Evolutionary conservation across 35 echinoderm and acorn worm genomes (phyloP).

Genomic region (Ophioderma brevispina): DNA sequence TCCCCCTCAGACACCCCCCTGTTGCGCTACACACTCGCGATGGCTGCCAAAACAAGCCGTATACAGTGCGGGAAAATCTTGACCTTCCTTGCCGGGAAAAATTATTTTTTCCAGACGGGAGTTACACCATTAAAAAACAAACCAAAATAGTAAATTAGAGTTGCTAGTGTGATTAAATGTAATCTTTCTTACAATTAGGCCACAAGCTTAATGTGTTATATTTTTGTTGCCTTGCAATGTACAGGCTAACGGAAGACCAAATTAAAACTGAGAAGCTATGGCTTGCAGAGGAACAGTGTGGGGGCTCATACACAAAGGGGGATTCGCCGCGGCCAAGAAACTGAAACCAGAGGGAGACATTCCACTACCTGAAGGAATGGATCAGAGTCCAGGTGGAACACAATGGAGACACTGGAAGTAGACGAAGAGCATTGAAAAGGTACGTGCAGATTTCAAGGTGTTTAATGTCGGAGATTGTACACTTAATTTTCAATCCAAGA

Average conservation of each 20-base stretch:
- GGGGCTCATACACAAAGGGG: slow-evolving; percentile 84
- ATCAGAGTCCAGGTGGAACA: slow-evolving; percentile 88
- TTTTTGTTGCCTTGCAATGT: slow-evolving; percentile 10
- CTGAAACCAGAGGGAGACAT: slow-evolving; percentile 30
- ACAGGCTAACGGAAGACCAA: slow-evolving; percentile 94
- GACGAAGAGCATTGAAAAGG: slow-evolving; percentile 95
- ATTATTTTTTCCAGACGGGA: no score
- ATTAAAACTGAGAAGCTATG: slow-evolving; percentile 75
- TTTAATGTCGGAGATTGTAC: no score
- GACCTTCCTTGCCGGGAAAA: no score
- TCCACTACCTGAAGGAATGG: slow-evolving; percentile 55
- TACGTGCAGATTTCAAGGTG: no score
- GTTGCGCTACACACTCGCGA: no score
- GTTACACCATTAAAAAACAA: no score
- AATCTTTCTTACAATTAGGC: not conserved
- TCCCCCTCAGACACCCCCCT: no score
- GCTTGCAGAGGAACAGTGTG: slow-evolving; percentile 85
- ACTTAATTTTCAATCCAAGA: no score
- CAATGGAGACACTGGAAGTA: slow-evolving; percentile 83
- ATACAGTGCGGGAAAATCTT: no score
- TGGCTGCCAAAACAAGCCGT: no score
- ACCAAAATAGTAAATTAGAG: no score
- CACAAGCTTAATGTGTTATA: not conserved
- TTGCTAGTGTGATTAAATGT: no score
- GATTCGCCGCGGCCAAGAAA: slow-evolving; percentile 75